Percentiles rank a stretch among this genome's conserved stretches.
These are phyloP conservation scores for Magallana angulata DNA, from an alignment of 1,140 invertebrate species.

Conservation along the genomic window DNA sequence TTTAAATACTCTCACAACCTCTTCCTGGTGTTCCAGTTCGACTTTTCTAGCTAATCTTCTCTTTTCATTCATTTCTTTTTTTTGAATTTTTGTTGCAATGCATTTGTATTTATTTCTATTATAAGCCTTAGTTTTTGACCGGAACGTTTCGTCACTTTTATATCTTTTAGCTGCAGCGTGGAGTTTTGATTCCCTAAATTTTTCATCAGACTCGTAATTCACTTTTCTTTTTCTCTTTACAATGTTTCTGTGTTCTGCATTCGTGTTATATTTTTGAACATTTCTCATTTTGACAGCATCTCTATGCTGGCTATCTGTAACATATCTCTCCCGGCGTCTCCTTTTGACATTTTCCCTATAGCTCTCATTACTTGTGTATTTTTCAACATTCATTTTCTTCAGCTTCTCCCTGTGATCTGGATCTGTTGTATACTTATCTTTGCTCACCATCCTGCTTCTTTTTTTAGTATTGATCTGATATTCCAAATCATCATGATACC, in stretches of 20 bases:
- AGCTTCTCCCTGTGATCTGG: not conserved
- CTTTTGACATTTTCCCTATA: slow-evolving; percentile 5
- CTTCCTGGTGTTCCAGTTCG: not conserved
- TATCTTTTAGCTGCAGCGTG: not conserved
- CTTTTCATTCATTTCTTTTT: not conserved
- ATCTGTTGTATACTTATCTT: slow-evolving; percentile 20
- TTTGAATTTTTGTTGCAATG: not conserved
- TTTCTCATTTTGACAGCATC: slow-evolving; percentile 16
- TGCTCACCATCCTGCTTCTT: not conserved
- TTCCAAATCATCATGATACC: not conserved
- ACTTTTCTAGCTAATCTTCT: not conserved
- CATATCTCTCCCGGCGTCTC: slow-evolving; percentile 1
- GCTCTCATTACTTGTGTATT: slow-evolving; percentile 9
- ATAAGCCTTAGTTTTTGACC: not conserved
- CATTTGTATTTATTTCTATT: not conserved
- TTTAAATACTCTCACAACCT: slow-evolving; percentile 2
- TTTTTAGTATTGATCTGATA: not conserved
- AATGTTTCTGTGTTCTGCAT: not conserved
- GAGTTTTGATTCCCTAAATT: not conserved
- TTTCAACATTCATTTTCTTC: not conserved
- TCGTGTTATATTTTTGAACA: slow-evolving; percentile 18
- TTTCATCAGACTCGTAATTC: slow-evolving; percentile 34
- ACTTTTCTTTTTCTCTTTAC: slow-evolving; percentile 13
- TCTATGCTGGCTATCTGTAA: slow-evolving; percentile 21
- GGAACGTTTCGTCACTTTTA: not conserved